phyloP scores from a whole-genome alignment of 2,888 invertebrate genomes.

The Arrhopalites spinosus region DNA sequence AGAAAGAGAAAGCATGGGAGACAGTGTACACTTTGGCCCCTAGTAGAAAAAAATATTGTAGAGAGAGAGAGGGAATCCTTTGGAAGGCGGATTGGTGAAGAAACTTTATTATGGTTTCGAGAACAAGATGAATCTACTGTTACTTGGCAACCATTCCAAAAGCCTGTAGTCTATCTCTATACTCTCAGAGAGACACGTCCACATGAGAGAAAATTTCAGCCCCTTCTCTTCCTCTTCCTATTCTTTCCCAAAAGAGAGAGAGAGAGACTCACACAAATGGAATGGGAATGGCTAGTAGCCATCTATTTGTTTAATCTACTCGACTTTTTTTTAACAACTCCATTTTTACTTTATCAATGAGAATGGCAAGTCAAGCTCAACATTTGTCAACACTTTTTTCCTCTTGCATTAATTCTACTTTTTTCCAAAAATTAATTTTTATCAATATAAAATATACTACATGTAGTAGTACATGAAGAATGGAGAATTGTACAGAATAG shows the following conservation, averaged over 20 bases:
- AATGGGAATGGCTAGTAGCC: conserved; percentile 10
- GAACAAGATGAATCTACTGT: conserved; percentile 43
- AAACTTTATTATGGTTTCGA: conserved; percentile 48
- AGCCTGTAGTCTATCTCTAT: neutral
- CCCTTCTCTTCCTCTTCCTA: neutral
- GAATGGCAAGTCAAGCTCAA: conserved; percentile 15
- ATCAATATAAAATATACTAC: too few species aligned
- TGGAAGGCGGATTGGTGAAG: conserved; percentile 41
- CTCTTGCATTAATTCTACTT: neutral
- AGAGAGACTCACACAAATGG: neutral
- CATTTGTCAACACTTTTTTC: neutral
- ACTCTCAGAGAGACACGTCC: neutral
- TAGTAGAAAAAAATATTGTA: conserved; percentile 35
- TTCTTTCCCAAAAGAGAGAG: too few species aligned
- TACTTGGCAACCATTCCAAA: conserved; percentile 33
- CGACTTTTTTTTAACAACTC: neutral
- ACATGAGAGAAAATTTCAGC: neutral
- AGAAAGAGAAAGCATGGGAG: neutral
- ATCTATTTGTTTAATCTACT: conserved; percentile 29
- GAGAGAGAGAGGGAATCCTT: conserved; percentile 24
- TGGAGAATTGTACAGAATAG: too few species aligned
- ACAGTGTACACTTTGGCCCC: conserved; percentile 32
- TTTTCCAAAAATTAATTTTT: too few species aligned
- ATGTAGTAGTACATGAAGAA: too few species aligned
- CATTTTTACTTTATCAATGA: conserved; percentile 23